Base-by-base conservation (phyloP, 2,113 vertebrate genomes). In the Carassius auratus region DNA sequence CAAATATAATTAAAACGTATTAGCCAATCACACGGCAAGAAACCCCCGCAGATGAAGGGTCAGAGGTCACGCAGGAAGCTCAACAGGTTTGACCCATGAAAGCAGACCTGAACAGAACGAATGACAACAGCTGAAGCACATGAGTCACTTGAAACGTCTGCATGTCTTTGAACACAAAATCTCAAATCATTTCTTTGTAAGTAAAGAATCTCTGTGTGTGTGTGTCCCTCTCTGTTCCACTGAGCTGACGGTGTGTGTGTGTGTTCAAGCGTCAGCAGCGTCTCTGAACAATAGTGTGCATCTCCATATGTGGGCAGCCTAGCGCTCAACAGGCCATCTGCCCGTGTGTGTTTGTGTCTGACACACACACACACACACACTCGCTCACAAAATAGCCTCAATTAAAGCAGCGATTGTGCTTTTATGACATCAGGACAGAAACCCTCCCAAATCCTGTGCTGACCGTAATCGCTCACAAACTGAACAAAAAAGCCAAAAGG, bases 251-350 rank as follows among this genome's bases (percentile, higher is more conserved):
- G 50, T 23, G 61, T 61, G 57, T 62, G n/a, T 33, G 5, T 33
- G 13, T 3, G 5, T 69, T 30, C 14, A 38, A 42, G 55, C 19
- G 21, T 77, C 50, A 57, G 26, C 3, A 15, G 50, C 4, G 4
- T 33, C 13, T 23, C 30, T 79, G 21, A 42, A 79, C 76, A 79
- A 61, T 61, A 79, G 77, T 62, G 59, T 80, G 21, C 8, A 23
- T 42, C 77, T 64, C 36, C 57, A 80, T 80, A 42, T 26, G 77
- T 45, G 77, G 2, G 57, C 13, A 17, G 57, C 8, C 45, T 62
- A 6, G n/a, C 15, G 59, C 17, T 80, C 19, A 62, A 15, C 71
- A 48, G 42, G 59, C 77, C 77, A 80, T 80, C 77, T 80, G 77
- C 77, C 59, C 12, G 33, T 62, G 21, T 77, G 52, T 61, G 76